Evolutionary conservation across 2,797 vertebrate species (phyloP), one percentile per base, ranked within the genome.

Genomic region (Typhlichthys subterraneus): DNA sequence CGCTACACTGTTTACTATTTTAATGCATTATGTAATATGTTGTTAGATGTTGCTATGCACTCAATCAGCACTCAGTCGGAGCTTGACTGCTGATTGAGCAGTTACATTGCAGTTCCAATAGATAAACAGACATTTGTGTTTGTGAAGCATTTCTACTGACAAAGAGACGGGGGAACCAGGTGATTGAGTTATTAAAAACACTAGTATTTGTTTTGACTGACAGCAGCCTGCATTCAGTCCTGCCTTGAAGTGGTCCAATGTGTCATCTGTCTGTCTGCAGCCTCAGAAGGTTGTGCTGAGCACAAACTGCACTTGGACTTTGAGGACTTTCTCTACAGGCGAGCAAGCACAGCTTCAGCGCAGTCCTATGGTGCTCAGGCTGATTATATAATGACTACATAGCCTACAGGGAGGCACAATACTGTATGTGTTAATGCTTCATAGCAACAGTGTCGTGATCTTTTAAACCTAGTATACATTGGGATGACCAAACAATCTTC

Each of bases 321-420:
- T 65, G 58, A 67, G 75, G 70, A 62, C 66, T 46, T 77, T 79
- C 75, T 80, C 75, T 69, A 61, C 67, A 81, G 76, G 70, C 75
- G 72, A 75, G 74, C 83, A 53, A 38, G 50, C 74, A 69, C 72
- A 84, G 71, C 47, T 74, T 59, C 60, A 76, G 10, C 63, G 53
- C 33, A 66, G 79, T 72, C 62, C 9, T 6, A 67, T 61, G 72
- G 47, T 64, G 72, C 83, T 84, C 61, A 70, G 69, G 71, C 81
- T 82, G 74, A 69, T 88, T 82, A 84, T 73, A 76, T 86, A 82
- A 88, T 45, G 58, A 75, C 70, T 76, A 69, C 69, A 71, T 61
- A 23, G 23, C 23, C 23, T 23, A 71, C 51, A 65, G 57, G 11
- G 1, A 77, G 56, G 60, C 65, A 61, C 67, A 81, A 72, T 64